Evolutionary conservation across 2,888 invertebrate species (phyloP), one percentile per base, ranked within the genome.

Genomic region (Branchellion lobata): DNA sequence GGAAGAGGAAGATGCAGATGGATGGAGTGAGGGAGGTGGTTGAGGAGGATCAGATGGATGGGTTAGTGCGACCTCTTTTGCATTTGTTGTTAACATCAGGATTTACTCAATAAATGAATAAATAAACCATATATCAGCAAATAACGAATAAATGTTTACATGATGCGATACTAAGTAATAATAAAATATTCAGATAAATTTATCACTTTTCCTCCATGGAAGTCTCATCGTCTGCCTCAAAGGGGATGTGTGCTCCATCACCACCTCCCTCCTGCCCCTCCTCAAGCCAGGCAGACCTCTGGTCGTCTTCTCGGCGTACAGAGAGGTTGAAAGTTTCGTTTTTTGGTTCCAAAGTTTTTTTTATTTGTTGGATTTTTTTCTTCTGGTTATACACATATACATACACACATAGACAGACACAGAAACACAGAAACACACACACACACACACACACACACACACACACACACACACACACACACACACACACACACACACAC

Each of bases 221-320:
- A 87, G 87, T 78, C 81, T 88, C 79, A 85, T 88, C 27, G 91
- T 97, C 82, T 91, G 92, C 0, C 91, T 92, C 79, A 94, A 92
- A 87, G 94, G 94, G 86, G 93, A 96, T 88, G 96, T 96, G 0
- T 88, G 91, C 11, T 92, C 91, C 84, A 91, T 96, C 82, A 90
- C 94, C 33, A 90, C 91, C 83, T 91, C 91, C 74, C 88, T 97
- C 31, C 85, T 93, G 36, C 90, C 91, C n/a, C 93, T 92, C 88
- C 88, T 97, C 0, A 92, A 92, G 82, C 91, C 92, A 1, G 94
- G 95, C 0, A 89, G 94, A 83, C 93, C 94, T 21, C 91, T 97
- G 86, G 94, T 94, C 0, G 91, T 97, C 40, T 96, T 92, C 87
- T 93, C 92, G 85, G 90, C 90, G 82, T 91, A 92, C 84, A 91